phyloP scores from a whole-genome alignment of 2,113 vertebrate genomes.

The Laticauda laticaudata region DNA sequence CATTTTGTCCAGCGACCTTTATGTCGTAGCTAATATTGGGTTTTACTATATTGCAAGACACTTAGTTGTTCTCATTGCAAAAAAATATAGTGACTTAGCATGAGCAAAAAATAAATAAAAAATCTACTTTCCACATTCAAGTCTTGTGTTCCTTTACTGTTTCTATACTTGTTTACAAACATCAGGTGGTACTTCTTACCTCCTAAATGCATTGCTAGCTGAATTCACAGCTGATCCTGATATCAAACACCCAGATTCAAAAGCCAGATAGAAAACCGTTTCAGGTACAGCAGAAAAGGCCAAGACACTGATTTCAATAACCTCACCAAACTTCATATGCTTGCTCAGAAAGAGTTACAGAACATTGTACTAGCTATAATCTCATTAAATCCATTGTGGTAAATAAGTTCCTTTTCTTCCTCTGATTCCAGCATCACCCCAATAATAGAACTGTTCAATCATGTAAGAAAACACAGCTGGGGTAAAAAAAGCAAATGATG shows the following conservation, averaged over 20 bases:
- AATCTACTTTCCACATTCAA: background rate
- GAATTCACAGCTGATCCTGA: background rate
- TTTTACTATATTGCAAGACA: background rate
- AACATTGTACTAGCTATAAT: background rate
- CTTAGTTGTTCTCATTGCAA: background rate
- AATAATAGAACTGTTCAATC: background rate
- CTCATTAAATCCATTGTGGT: background rate
- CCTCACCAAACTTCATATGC: background rate
- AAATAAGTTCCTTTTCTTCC: background rate
- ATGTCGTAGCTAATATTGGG: background rate
- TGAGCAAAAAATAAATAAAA: background rate
- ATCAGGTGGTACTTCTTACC: background rate
- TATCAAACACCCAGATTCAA: background rate
- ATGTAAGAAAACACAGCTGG: background rate
- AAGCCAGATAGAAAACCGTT: background rate
- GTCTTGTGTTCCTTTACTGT: background rate
- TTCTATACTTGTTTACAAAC: background rate
- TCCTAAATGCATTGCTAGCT: background rate
- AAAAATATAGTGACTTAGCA: background rate
- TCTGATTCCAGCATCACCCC: background rate
- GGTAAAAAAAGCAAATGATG: background rate
- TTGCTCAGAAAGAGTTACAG: background rate
- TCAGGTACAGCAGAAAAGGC: background rate
- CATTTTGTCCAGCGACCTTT: background rate
- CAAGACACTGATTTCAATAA: background rate